A percentile compares a stretch with the other conserved stretches of the same genome.
phyloP scores from a whole-genome alignment of 2,113 vertebrate genomes.

The Vanacampus margaritifer region DNA sequence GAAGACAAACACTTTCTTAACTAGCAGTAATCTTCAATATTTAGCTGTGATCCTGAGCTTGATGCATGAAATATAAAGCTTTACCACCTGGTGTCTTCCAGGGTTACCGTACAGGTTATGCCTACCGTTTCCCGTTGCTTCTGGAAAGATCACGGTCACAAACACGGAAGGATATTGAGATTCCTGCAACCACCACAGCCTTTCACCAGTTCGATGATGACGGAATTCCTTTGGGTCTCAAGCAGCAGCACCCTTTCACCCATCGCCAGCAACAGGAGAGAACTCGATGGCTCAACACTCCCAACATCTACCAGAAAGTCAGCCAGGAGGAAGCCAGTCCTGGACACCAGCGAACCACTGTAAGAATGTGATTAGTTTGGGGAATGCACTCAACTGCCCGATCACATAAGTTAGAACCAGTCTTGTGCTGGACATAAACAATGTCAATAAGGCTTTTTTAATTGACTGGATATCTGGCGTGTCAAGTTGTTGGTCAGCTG shows the following conservation, averaged over 20 bases:
- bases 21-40: too few species aligned
- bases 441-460: neutral
- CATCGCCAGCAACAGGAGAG: slow-evolving; percentile 96
- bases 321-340: slow-evolving; percentile 80
- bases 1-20: too few species aligned
- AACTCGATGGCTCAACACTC: slow-evolving; percentile 96
- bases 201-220: slow-evolving; percentile 88
- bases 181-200: slow-evolving; percentile 86
- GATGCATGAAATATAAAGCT: too few species aligned
- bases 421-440: neutral
- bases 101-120: slow-evolving; percentile 93
- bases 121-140: slow-evolving; percentile 90
- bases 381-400: neutral
- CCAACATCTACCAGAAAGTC: slow-evolving; percentile 91
- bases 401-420: neutral
- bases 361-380: slow-evolving; percentile 54
- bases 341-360: slow-evolving; percentile 81
- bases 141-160: slow-evolving; percentile 86
- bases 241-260: slow-evolving; percentile 80
- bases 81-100: slow-evolving; percentile 34
- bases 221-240: slow-evolving; percentile 51
- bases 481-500: neutral
- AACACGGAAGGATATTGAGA: slow-evolving; percentile 89
- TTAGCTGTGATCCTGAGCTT: too few species aligned
- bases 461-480: neutral